Percentiles rank a stretch among this genome's conserved stretches.
Evolutionary conservation across 2,113 vertebrate species (phyloP).

Genomic region (Scortum barcoo): DNA sequence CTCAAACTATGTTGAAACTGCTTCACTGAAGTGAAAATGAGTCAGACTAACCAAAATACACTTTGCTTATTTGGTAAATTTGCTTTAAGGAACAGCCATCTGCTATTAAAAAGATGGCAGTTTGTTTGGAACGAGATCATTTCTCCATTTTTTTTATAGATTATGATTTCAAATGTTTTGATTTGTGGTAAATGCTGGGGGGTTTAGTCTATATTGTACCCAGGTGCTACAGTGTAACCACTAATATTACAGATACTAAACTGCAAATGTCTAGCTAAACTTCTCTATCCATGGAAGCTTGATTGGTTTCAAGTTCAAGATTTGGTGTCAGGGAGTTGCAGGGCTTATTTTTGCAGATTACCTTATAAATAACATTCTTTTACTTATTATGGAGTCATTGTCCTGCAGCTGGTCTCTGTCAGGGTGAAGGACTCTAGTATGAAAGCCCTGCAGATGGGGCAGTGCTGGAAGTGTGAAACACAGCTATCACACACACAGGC

Average conservation of each 20-base stretch:
- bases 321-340: not conserved
- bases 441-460: constrained; percentile 95
- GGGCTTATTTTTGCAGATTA: not conserved
- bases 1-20: too few relatives aligned
- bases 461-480: constrained; percentile 90
- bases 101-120: too few relatives aligned
- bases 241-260: not conserved
- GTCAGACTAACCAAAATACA: too few relatives aligned
- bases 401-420: constrained; percentile 15
- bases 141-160: too few relatives aligned
- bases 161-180: not conserved
- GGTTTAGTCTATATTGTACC: not conserved
- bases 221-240: not conserved
- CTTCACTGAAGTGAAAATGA: too few relatives aligned
- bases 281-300: not conserved
- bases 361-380: not conserved
- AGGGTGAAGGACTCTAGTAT: constrained; percentile 92
- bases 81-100: too few relatives aligned
- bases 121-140: too few relatives aligned
- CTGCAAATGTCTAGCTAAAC: not conserved
- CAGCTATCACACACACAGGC: constrained; percentile 92
- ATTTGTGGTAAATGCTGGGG: not conserved
- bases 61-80: too few relatives aligned
- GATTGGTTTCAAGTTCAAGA: too few relatives aligned
- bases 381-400: not conserved